Conservation (phyloP, 2,888 invertebrate genomes). For the Plusia festucae region DNA sequence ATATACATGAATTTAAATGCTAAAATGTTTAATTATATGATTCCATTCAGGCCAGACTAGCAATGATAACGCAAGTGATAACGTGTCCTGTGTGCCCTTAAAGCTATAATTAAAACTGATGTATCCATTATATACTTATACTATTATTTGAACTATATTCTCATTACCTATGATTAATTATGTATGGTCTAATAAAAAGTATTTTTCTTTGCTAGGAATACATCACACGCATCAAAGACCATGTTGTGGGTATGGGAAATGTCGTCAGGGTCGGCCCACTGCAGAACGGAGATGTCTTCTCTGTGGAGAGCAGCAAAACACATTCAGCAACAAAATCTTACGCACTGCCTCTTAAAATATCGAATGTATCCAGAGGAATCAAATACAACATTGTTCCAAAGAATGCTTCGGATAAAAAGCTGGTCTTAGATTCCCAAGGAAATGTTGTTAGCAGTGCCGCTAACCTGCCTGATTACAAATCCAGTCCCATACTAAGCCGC, state of each 20-base stretch:
- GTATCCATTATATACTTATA: too few relatives aligned
- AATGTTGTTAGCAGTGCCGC: constrained; percentile 87
- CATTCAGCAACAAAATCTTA: constrained; percentile 83
- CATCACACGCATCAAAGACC: constrained; percentile 90
- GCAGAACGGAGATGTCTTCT: constrained; percentile 83
- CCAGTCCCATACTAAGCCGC: constrained; percentile 84
- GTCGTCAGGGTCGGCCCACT: constrained; percentile 90
- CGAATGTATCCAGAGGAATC: constrained; percentile 83
- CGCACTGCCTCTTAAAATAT: constrained; percentile 85
- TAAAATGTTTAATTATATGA: constrained; percentile 2
- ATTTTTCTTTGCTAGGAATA: constrained; percentile 77
- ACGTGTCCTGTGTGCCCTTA: constrained; percentile 9
- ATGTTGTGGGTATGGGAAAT: constrained; percentile 93
- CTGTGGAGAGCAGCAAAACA: constrained; percentile 81
- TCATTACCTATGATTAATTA: too few relatives aligned
- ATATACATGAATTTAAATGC: too few relatives aligned
- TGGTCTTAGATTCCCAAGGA: constrained; percentile 84
- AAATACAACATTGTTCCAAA: constrained; percentile 87
- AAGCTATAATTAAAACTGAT: neutral
- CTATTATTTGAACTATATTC: too few relatives aligned
- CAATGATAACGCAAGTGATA: constrained; percentile 30
- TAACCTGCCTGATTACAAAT: constrained; percentile 84
- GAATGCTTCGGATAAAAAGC: constrained; percentile 86
- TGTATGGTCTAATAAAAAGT: neutral
- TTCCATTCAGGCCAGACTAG: constrained; percentile 36